Conservation (phyloP, 1,140 invertebrate species). For the Colletes latitarsis region DNA sequence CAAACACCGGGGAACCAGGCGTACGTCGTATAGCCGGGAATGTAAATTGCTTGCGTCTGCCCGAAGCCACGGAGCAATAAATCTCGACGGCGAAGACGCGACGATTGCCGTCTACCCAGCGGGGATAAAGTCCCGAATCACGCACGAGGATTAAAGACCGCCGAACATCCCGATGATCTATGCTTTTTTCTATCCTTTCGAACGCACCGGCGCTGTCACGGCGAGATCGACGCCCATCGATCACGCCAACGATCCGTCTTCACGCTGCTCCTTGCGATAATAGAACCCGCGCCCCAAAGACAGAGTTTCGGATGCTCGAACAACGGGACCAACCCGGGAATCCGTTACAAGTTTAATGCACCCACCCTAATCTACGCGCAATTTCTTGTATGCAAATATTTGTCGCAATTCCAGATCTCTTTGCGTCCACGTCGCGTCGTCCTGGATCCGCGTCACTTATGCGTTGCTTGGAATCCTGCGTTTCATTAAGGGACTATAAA, state of each 20-base stretch:
- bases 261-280: not conserved
- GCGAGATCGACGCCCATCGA: not conserved
- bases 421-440: too few species aligned
- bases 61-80: conserved; percentile 72
- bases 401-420: too few species aligned
- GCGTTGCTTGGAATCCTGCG: too few species aligned
- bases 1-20: conserved; percentile 45
- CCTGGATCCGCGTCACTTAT: too few species aligned
- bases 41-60: conserved; percentile 76
- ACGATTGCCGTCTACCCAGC: conserved; percentile 71
- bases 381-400: too few species aligned
- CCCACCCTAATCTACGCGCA: too few species aligned
- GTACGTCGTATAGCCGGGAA: conserved; percentile 61
- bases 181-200: not conserved
- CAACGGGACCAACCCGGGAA: too few species aligned
- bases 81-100: conserved; percentile 71
- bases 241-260: not conserved
- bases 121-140: conserved; percentile 70
- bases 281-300: not conserved
- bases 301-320: not conserved
- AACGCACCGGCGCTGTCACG: not conserved
- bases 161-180: conserved; percentile 8
- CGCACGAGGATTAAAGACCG: conserved; percentile 60
- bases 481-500: too few species aligned
- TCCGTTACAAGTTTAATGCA: too few species aligned